phyloP scores from a whole-genome alignment of 2,888 invertebrate genomes.

The Palloptera scutellata region DNA sequence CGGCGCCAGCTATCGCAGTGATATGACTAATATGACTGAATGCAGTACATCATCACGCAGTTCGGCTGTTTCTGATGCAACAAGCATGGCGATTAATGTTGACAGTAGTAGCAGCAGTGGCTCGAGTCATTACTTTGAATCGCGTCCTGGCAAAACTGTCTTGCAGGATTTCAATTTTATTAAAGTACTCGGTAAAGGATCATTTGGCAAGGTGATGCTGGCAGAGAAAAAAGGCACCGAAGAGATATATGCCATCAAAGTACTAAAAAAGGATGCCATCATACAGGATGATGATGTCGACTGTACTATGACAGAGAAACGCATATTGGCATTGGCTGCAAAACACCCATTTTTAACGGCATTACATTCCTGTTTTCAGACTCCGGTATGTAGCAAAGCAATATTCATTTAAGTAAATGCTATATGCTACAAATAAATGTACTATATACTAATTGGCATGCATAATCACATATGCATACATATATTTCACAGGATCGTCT shows the following conservation, averaged over 20 bases:
- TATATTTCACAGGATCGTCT: conserved; percentile 74
- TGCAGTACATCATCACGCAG: conserved; percentile 53
- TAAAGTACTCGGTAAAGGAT: conserved; percentile 98
- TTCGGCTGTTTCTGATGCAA: conserved; percentile 50
- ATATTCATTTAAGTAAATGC: no score
- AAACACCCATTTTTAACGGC: conserved; percentile 98
- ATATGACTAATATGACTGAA: conserved; percentile 48
- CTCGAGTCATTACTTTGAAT: conserved; percentile 54
- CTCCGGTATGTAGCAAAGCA: conserved; percentile 68
- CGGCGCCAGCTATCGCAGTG: conserved; percentile 62
- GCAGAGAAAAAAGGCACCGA: conserved; percentile 93
- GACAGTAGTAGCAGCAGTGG: conserved; percentile 43
- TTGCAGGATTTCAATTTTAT: conserved; percentile 94
- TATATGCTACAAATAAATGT: no score
- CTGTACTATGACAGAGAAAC: conserved; percentile 98
- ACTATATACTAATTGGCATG: neutral
- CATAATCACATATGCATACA: neutral
- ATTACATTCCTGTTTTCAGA: conserved; percentile 97
- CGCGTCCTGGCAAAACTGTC: conserved; percentile 70
- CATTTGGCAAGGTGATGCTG: conserved; percentile 98
- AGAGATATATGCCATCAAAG: conserved; percentile 87
- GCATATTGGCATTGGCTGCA: conserved; percentile 95
- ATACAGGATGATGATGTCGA: conserved; percentile 99
- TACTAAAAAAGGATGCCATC: conserved; percentile 97
- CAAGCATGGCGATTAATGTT: conserved; percentile 42